Percentiles rank a stretch among this genome's conserved stretches.
Conservation (phyloP, 1,140 invertebrate genomes). For the Plutomurus gul region DNA sequence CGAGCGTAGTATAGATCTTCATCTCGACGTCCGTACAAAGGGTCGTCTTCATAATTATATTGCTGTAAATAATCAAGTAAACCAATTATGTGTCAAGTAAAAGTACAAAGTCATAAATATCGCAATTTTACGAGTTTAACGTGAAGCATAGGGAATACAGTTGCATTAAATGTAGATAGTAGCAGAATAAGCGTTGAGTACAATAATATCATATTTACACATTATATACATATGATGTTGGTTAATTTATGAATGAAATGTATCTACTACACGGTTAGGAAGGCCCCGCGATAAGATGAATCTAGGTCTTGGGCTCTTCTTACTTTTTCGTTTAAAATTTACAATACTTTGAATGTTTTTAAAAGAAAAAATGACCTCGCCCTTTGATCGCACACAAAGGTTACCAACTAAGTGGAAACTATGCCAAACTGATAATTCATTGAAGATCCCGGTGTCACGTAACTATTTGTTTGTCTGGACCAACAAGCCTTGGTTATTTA, state of each 20-base stretch:
- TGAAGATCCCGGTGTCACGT: no score
- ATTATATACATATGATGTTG: no score
- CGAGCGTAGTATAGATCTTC: not conserved
- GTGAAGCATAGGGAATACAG: no score
- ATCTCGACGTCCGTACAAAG: not conserved
- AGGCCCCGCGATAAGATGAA: not conserved
- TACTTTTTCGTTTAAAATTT: not conserved
- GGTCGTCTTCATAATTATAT: not conserved
- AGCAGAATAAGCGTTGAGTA: no score
- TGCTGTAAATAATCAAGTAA: not conserved
- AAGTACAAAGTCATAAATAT: not conserved
- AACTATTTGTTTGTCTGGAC: no score
- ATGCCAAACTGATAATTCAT: not conserved
- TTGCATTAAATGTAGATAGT: no score
- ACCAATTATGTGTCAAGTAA: not conserved
- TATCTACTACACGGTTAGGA: not conserved
- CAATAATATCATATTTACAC: no score
- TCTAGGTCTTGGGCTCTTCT: constrained; percentile 2
- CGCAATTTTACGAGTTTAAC: no score
- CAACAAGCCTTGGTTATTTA: no score
- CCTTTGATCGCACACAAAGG: not conserved
- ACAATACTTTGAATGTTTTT: not conserved
- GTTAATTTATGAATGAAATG: not conserved
- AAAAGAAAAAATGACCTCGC: not conserved
- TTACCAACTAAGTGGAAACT: not conserved